A percentile compares a stretch with the other conserved stretches of the same genome.
phyloP scores from a whole-genome alignment of 2,113 vertebrate species.

The Regulus satrapa region DNA sequence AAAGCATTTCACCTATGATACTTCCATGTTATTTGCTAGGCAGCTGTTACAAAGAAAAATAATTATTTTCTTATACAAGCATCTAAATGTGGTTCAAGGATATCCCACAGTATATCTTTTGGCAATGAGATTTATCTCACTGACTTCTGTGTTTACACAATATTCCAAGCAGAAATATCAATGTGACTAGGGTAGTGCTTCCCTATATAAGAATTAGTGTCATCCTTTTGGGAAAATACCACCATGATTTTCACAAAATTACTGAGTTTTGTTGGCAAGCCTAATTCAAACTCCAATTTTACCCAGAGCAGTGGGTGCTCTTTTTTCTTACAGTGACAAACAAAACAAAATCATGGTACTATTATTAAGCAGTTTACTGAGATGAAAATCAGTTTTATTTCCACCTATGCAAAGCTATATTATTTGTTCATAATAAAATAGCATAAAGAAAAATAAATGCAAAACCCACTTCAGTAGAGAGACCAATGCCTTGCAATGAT shows the following conservation, averaged over 20 bases:
- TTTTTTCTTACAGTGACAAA: neutral
- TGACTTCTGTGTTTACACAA: neutral
- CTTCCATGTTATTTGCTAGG: neutral
- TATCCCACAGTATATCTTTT: neutral
- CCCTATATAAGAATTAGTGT: neutral
- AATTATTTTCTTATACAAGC: neutral
- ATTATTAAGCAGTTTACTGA: neutral
- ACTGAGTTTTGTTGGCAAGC: neutral
- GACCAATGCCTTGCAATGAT: neutral
- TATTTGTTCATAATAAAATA: neutral
- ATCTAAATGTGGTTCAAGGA: neutral
- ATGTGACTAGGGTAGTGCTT: neutral
- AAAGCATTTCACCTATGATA: neutral
- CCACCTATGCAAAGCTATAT: neutral
- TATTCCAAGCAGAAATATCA: neutral
- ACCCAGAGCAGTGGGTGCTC: neutral
- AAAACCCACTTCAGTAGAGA: neutral
- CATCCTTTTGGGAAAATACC: neutral
- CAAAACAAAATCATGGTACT: neutral
- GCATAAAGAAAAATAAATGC: neutral
- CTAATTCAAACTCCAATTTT: neutral
- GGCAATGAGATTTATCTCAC: neutral
- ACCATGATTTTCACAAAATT: neutral
- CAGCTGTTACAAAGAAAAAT: neutral
- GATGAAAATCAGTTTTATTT: neutral